Percentiles rank a stretch among this genome's conserved stretches.
Conservation (phyloP, 2,113 vertebrate genomes). For the Ursus arctos region DNA sequence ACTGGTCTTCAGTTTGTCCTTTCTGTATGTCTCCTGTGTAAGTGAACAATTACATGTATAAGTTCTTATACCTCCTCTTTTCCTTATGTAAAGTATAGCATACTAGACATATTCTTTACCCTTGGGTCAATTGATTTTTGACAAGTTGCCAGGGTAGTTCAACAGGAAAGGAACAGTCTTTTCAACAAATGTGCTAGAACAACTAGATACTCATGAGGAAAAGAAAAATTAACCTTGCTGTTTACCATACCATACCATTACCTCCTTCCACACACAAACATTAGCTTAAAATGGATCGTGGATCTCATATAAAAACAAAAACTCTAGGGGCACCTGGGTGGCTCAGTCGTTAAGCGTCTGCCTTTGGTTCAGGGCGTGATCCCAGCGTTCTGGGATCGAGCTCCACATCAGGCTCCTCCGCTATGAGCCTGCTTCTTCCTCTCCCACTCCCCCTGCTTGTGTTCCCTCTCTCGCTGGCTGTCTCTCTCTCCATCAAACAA, state of each 20-base stretch:
- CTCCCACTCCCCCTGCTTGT: too few relatives aligned
- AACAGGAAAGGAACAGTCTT: neutral
- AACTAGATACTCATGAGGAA: neutral
- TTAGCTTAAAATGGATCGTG: neutral
- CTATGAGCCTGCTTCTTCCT: too few relatives aligned
- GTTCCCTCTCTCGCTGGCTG: too few relatives aligned
- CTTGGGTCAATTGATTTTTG: neutral
- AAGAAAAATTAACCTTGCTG: neutral
- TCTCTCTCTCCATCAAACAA: too few relatives aligned
- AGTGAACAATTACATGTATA: neutral
- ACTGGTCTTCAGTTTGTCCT: neutral
- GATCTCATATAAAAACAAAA: neutral
- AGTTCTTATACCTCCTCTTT: neutral
- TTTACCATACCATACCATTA: neutral
- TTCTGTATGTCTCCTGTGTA: neutral
- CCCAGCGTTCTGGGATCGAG: too few relatives aligned
- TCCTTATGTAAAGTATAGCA: neutral
- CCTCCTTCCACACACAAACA: neutral
- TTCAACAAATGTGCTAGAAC: neutral
- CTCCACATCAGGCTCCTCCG: too few relatives aligned
- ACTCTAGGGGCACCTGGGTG: neutral
- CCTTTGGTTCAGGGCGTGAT: too few relatives aligned
- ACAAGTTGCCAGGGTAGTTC: neutral
- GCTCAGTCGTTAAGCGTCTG: too few relatives aligned
- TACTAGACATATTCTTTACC: neutral